phyloP scores from a whole-genome alignment of 1,140 invertebrate genomes.

The Dolichoris vasculosae region DNA sequence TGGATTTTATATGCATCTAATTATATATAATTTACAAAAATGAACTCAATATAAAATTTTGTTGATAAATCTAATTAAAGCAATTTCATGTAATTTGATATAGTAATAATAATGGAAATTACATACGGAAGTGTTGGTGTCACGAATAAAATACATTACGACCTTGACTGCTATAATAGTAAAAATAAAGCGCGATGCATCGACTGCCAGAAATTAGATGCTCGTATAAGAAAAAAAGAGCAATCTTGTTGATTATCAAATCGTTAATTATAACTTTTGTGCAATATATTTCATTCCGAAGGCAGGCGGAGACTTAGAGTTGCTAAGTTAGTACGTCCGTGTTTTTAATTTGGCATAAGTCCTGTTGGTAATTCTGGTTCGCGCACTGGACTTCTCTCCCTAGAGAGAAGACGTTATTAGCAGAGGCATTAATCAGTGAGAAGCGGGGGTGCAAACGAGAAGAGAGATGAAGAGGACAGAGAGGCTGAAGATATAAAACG shows the following conservation, averaged over 20 bases:
- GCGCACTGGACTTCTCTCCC: slow-evolving; percentile 56
- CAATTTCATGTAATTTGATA: too few relatives aligned
- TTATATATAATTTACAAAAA: too few relatives aligned
- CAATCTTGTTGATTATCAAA: slow-evolving; percentile 29
- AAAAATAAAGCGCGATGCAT: neutral
- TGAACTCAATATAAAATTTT: too few relatives aligned
- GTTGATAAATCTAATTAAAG: too few relatives aligned
- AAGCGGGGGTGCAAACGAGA: slow-evolving; percentile 23
- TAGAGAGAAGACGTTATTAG: slow-evolving; percentile 73
- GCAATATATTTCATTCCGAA: neutral
- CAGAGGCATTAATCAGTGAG: slow-evolving; percentile 72
- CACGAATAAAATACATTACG: neutral
- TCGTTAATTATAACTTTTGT: slow-evolving; percentile 30
- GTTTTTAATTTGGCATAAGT: slow-evolving; percentile 75
- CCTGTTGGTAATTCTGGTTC: slow-evolving; percentile 53
- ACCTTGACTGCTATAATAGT: neutral
- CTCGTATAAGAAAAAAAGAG: neutral
- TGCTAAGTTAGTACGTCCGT: slow-evolving; percentile 26
- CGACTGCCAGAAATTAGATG: neutral
- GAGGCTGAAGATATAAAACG: slow-evolving; percentile 71
- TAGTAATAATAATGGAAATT: neutral
- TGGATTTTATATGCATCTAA: too few relatives aligned
- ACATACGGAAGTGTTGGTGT: neutral
- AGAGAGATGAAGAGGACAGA: slow-evolving; percentile 43
- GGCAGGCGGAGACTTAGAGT: neutral